Evolutionary conservation across 1,140 invertebrate species (phyloP).

Genomic region (Anastatus disparis): DNA sequence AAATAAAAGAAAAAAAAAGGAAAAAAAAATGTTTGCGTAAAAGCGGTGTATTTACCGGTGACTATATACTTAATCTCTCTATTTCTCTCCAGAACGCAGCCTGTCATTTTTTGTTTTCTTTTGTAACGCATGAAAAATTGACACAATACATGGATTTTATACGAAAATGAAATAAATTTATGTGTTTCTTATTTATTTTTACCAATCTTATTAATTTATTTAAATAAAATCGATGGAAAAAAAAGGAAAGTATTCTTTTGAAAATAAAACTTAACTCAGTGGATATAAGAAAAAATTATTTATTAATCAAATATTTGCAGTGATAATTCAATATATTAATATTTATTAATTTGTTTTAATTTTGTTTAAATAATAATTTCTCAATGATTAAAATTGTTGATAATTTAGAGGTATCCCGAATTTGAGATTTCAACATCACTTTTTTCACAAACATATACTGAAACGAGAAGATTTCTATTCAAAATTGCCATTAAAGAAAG

Average conservation of each 20-base stretch:
- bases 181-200: not conserved
- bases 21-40: too few species aligned
- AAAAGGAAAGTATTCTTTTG: too few species aligned
- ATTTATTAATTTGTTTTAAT: too few species aligned
- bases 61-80: slow-evolving; percentile 38
- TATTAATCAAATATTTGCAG: not conserved
- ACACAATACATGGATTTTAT: slow-evolving; percentile 42
- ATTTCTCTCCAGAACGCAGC: slow-evolving; percentile 28
- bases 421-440: too few species aligned
- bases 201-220: not conserved
- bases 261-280: not conserved
- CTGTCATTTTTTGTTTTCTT: slow-evolving; percentile 41
- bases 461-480: too few species aligned
- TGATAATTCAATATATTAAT: too few species aligned
- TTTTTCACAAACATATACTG: too few species aligned
- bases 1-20: not conserved
- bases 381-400: too few species aligned
- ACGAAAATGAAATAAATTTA: slow-evolving; percentile 24
- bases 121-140: slow-evolving; percentile 39
- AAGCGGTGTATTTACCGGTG: slow-evolving; percentile 12
- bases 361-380: too few species aligned
- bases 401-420: too few species aligned
- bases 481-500: too few species aligned
- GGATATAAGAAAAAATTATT: not conserved
- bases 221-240: too few species aligned